Conservation (phyloP, 1,140 invertebrate species). For the Apocrypta bakeri region DNA sequence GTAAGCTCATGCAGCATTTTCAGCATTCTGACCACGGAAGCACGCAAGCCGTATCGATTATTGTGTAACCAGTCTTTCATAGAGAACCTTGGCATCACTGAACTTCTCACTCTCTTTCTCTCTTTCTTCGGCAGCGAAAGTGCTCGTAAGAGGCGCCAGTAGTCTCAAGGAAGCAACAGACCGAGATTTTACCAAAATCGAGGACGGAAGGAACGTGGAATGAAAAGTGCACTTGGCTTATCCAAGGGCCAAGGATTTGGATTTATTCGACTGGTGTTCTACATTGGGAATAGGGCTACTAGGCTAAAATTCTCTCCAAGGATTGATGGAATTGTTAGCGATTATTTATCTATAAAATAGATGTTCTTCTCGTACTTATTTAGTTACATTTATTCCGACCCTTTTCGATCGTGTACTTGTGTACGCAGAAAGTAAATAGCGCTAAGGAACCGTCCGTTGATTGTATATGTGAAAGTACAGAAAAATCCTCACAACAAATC, state of each 20-base stretch:
- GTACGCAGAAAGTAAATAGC: too few relatives aligned
- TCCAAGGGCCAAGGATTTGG: not conserved
- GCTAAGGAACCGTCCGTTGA: too few relatives aligned
- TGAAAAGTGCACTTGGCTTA: not conserved
- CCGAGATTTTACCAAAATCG: not conserved
- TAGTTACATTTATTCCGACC: too few relatives aligned
- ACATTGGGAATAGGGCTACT: not conserved
- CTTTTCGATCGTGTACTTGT: too few relatives aligned
- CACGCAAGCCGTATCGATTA: conserved; percentile 45
- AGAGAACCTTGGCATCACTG: conserved; percentile 47
- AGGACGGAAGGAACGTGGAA: not conserved
- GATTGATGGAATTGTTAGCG: not conserved
- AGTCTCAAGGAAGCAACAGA: not conserved
- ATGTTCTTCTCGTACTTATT: too few relatives aligned
- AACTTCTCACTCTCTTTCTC: conserved; percentile 21
- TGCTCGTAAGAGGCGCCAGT: not conserved
- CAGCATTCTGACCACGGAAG: not conserved
- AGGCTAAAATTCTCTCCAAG: not conserved
- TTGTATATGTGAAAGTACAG: too few relatives aligned
- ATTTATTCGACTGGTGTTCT: not conserved
- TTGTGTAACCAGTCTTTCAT: conserved; percentile 13
- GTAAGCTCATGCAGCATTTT: not conserved
- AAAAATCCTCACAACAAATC: too few relatives aligned
- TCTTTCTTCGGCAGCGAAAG: conserved; percentile 20
- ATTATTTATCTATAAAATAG: too few relatives aligned